phyloP scores from a whole-genome alignment of 2,888 invertebrate genomes.

The Callyntrura sp. region DNA sequence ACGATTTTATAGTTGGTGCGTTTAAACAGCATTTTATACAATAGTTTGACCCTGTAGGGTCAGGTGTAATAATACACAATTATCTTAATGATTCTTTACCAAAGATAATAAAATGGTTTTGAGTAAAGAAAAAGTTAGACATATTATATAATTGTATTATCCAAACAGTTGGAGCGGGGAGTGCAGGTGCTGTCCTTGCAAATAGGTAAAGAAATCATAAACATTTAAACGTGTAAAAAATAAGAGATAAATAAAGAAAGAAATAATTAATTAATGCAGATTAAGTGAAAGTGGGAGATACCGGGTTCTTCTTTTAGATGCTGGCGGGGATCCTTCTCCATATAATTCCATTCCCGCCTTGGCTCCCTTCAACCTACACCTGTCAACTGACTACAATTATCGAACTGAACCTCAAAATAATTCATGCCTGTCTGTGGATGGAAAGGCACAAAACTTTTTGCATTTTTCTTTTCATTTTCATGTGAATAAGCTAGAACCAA shows the following conservation, averaged over 20 bases:
- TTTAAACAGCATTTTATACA: too few species aligned
- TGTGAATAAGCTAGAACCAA: neutral
- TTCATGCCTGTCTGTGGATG: conserved; percentile 58
- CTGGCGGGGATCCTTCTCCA: conserved; percentile 55
- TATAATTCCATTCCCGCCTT: conserved; percentile 45
- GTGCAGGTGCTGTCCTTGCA: conserved; percentile 30
- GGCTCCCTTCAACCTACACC: conserved; percentile 57
- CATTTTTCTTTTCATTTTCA: too few species aligned
- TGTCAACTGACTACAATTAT: conserved; percentile 56
- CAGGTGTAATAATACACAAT: too few species aligned
- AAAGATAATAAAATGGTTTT: conserved; percentile 14
- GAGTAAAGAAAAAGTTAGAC: too few species aligned
- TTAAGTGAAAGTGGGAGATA: conserved; percentile 61
- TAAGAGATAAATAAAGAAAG: too few species aligned
- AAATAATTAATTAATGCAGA: too few species aligned
- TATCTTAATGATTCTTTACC: neutral
- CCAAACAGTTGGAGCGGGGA: conserved; percentile 53
- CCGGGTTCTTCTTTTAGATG: conserved; percentile 60
- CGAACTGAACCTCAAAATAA: conserved; percentile 57
- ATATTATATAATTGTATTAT: conserved; percentile 11
- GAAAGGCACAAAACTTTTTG: conserved; percentile 22
- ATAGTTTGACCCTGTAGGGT: too few species aligned
- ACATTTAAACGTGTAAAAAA: too few species aligned
- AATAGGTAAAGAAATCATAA: too few species aligned
- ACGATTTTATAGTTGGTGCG: conserved; percentile 69